Evolutionary conservation across 2,797 vertebrate genomes (phyloP).

Genomic region (Graptemys geographica): DNA sequence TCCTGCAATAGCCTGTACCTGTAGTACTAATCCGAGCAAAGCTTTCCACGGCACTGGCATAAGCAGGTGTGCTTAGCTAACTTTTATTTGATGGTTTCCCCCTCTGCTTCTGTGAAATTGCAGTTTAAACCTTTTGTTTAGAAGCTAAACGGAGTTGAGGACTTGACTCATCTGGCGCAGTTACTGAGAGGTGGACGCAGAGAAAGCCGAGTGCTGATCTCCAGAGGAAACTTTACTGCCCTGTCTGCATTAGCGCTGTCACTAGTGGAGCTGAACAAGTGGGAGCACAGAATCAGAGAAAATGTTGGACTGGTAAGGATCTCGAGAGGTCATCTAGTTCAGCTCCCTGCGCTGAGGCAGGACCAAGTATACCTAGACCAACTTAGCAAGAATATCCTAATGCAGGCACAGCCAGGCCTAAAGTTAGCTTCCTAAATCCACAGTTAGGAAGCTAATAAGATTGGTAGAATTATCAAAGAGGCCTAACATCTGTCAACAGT

Average conservation of each 20-base stretch:
- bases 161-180: neutral
- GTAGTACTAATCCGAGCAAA: neutral
- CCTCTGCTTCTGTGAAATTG: neutral
- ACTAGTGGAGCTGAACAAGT: neutral
- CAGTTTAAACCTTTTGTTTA: neutral
- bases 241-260: neutral
- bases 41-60: neutral
- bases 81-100: neutral
- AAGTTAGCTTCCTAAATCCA: neutral
- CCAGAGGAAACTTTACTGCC: neutral
- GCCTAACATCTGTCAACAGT: too few relatives aligned
- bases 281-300: neutral
- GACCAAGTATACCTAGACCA: neutral
- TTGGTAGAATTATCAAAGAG: too few relatives aligned
- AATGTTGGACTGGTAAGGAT: neutral
- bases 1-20: too few relatives aligned
- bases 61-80: neutral
- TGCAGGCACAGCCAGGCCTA: neutral
- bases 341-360: neutral
- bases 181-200: neutral
- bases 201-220: neutral
- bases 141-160: neutral
- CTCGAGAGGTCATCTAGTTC: neutral
- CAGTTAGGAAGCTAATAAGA: neutral
- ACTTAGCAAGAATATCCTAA: accelerated